Evolutionary conservation across 2,797 vertebrate species (phyloP).

Genomic region (Kryptopterus vitreolus): DNA sequence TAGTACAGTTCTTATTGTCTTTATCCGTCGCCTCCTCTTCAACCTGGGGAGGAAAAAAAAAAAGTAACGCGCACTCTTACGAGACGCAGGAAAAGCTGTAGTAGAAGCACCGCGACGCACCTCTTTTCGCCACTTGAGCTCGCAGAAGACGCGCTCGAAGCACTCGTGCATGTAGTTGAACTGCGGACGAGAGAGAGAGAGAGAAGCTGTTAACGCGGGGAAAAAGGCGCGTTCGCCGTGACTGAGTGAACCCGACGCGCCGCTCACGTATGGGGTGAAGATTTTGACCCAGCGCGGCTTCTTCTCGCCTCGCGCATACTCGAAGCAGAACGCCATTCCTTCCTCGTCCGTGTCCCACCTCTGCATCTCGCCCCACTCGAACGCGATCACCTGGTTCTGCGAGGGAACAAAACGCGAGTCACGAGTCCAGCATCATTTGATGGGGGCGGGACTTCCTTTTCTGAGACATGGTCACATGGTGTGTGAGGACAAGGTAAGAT

Average conservation of each 20-base stretch:
- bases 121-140: conserved; percentile 97
- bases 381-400: conserved; percentile 95
- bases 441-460: no score
- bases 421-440: no score
- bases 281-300: conserved; percentile 98
- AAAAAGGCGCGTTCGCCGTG: no score
- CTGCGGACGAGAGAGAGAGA: conserved; percentile 65
- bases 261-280: conserved; percentile 94
- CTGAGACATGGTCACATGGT: no score
- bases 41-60: no score
- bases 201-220: conserved; percentile 11
- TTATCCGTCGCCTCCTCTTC: conserved; percentile 85
- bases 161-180: conserved; percentile 99
- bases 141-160: conserved; percentile 97
- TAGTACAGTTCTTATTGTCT: conserved; percentile 87
- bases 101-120: conserved; percentile 66
- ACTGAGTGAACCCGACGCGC: background rate
- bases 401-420: no score
- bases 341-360: conserved; percentile 97
- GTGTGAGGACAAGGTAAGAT: no score
- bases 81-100: background rate
- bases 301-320: conserved; percentile 93
- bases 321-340: conserved; percentile 96
- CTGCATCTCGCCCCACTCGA: conserved; percentile 97
- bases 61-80: background rate